Evolutionary conservation across 2,797 vertebrate genomes (phyloP).

Genomic region (Pagetopsis macropterus): DNA sequence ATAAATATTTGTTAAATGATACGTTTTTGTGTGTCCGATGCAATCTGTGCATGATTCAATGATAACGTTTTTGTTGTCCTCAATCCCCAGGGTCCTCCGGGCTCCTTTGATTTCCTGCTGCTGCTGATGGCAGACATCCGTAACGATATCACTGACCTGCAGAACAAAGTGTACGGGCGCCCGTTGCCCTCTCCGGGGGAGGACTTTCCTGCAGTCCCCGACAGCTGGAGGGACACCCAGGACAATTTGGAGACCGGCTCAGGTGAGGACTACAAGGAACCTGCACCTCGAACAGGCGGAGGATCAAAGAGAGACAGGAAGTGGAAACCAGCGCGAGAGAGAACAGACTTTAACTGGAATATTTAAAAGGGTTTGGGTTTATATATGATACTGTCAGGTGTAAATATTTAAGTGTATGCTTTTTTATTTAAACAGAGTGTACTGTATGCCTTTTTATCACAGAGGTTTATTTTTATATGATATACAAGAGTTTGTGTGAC

Average conservation of each 20-base stretch:
- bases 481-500: conserved; percentile 56
- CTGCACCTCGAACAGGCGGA: conserved; percentile 53
- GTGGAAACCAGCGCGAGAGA: conserved; percentile 78
- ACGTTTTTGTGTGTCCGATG: not conserved
- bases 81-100: conserved; percentile 89
- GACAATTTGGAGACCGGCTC: conserved; percentile 90
- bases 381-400: conserved; percentile 46
- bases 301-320: conserved; percentile 80
- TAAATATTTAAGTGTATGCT: conserved; percentile 67
- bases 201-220: conserved; percentile 85
- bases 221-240: conserved; percentile 87
- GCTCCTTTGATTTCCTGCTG: conserved; percentile 96
- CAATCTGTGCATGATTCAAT: too few relatives aligned
- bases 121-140: conserved; percentile 97
- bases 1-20: conserved; percentile 2
- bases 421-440: conserved; percentile 79
- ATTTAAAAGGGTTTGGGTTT: conserved; percentile 46
- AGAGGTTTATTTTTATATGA: conserved; percentile 88
- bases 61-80: not conserved
- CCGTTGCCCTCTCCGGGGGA: conserved; percentile 84
- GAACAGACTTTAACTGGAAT: conserved; percentile 75
- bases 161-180: conserved; percentile 90
- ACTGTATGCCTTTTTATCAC: conserved; percentile 65
- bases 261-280: conserved; percentile 88
- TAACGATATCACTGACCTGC: conserved; percentile 93